Percentiles rank a stretch among this genome's conserved stretches.
Conservation (phyloP, 2,797 vertebrate genomes). For the Liasis olivaceus region DNA sequence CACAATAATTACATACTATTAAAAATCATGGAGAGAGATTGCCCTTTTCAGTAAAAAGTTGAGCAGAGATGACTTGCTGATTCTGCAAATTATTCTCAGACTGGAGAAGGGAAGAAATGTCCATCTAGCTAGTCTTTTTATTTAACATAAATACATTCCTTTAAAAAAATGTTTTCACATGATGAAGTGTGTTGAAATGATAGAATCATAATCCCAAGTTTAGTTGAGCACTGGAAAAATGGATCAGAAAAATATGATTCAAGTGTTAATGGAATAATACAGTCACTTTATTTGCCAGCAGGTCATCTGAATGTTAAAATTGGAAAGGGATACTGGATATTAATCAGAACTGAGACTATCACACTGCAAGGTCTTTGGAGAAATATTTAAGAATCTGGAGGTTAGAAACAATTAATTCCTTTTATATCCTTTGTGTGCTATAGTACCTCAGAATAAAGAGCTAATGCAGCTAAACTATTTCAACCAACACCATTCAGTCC, state of each 20-base stretch:
- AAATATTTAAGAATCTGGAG: background rate
- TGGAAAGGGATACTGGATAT: background rate
- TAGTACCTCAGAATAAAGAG: background rate
- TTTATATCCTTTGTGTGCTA: background rate
- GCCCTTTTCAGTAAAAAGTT: slow-evolving; percentile 1
- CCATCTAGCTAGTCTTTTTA: background rate
- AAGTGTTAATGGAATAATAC: background rate
- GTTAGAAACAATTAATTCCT: background rate
- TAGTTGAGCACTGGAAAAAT: background rate
- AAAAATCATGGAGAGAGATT: background rate
- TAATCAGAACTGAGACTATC: background rate
- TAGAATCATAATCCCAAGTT: background rate
- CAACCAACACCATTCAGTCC: background rate
- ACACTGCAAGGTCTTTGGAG: background rate
- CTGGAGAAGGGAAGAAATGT: background rate
- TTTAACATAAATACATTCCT: background rate
- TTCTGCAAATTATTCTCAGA: background rate
- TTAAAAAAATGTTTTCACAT: background rate
- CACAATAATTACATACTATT: background rate
- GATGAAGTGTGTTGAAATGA: background rate
- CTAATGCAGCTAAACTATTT: background rate
- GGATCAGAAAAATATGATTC: background rate
- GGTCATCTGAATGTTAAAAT: background rate
- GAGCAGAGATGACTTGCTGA: background rate
- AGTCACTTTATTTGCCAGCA: background rate